phyloP scores from a whole-genome alignment of 2,888 invertebrate genomes.

The Autographa pulchrina region DNA sequence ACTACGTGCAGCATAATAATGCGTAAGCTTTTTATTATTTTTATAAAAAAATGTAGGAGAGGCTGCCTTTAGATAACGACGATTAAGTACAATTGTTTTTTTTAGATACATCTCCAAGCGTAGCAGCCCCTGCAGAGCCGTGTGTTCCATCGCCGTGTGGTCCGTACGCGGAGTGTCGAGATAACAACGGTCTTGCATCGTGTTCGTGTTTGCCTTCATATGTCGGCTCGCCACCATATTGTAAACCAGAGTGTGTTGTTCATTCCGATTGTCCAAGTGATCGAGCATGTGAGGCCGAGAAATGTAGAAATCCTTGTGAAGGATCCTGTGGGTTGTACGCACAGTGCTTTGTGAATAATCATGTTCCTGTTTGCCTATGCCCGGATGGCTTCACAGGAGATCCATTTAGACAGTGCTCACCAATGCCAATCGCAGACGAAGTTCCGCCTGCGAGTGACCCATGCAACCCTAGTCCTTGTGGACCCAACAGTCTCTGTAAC shows the following conservation, averaged over 20 bases:
- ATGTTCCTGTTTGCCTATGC: conserved; percentile 93
- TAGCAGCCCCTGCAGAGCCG: conserved; percentile 88
- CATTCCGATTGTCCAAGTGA: conserved; percentile 91
- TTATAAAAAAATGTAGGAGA: too few relatives aligned
- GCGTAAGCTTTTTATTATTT: conserved; percentile 82
- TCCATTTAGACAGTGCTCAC: conserved; percentile 91
- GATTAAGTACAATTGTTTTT: conserved; percentile 10
- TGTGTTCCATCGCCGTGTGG: conserved; percentile 94
- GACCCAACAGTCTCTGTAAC: conserved; percentile 89
- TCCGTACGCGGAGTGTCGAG: conserved; percentile 92
- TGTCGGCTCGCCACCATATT: conserved; percentile 91
- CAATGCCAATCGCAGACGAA: conserved; percentile 84
- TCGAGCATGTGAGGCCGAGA: conserved; percentile 91
- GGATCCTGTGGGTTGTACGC: conserved; percentile 92
- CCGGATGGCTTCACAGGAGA: conserved; percentile 91
- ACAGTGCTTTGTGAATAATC: conserved; percentile 92
- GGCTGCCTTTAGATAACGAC: neutral
- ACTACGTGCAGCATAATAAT: conserved; percentile 89
- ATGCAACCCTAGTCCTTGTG: conserved; percentile 91
- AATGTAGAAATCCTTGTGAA: conserved; percentile 92
- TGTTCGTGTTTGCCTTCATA: conserved; percentile 92
- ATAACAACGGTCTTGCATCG: conserved; percentile 91
- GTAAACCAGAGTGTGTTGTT: conserved; percentile 91
- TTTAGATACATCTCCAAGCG: conserved; percentile 75
- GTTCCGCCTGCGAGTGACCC: conserved; percentile 78